Conservation (phyloP, 2,113 vertebrate genomes). For the Callipepla squamata region DNA sequence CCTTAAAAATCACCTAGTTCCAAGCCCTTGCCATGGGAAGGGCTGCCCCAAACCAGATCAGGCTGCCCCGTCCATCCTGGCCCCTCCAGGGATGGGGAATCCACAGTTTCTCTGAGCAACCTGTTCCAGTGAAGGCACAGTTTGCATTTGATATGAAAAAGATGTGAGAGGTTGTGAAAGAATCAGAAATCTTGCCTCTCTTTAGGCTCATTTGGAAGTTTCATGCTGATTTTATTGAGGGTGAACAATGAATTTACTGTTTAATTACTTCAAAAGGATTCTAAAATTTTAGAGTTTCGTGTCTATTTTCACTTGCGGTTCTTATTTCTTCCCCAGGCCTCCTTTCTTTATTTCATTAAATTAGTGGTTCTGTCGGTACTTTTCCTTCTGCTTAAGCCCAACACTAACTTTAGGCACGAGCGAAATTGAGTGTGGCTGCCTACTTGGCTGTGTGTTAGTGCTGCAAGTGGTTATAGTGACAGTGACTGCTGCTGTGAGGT, state of each 20-base stretch:
- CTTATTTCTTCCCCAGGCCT: neutral
- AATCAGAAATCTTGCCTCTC: neutral
- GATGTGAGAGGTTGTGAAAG: neutral
- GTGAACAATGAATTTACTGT: neutral
- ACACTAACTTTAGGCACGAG: neutral
- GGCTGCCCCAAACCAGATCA: too few relatives aligned
- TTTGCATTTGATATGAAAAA: neutral
- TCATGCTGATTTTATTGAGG: neutral
- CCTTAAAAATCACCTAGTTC: too few relatives aligned
- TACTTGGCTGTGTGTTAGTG: accelerated
- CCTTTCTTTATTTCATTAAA: neutral
- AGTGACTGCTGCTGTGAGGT: neutral
- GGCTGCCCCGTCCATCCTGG: too few relatives aligned
- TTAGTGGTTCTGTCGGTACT: neutral
- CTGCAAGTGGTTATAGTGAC: neutral
- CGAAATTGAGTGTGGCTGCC: neutral
- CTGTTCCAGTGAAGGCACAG: neutral
- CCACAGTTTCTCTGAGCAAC: too few relatives aligned
- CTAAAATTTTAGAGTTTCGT: neutral
- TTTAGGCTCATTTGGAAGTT: neutral
- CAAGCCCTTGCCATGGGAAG: too few relatives aligned
- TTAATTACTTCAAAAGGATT: neutral
- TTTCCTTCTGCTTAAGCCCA: neutral
- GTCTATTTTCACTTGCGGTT: neutral
- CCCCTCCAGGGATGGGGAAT: too few relatives aligned